Percentiles rank a stretch among this genome's conserved stretches.
Conservation (phyloP, 2,113 vertebrate genomes). For the Tylochromis polylepis region DNA sequence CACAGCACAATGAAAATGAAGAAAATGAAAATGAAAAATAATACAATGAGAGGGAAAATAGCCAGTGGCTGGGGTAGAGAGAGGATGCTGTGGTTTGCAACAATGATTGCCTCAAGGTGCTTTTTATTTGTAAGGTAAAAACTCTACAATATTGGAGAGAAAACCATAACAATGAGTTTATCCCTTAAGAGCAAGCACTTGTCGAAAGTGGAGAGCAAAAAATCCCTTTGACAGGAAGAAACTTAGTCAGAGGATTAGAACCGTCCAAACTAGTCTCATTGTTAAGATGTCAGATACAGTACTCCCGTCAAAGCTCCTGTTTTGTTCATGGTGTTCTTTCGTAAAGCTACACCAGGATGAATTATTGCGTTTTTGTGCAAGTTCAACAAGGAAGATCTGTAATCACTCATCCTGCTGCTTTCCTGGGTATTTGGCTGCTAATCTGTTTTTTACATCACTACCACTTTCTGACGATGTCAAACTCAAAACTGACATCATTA, state of each 20-base stretch:
- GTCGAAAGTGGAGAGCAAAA: neutral
- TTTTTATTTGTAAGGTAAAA: neutral
- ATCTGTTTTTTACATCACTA: neutral
- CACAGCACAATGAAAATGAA: neutral
- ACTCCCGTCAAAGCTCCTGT: rapidly evolving
- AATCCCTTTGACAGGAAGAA: neutral
- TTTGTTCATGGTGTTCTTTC: neutral
- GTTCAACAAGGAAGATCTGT: neutral
- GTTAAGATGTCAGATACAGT: neutral
- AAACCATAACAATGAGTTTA: neutral
- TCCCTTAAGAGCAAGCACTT: neutral
- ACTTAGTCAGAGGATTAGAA: neutral
- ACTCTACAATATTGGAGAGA: neutral
- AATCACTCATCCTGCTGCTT: neutral
- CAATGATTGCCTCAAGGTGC: neutral
- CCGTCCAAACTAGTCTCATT: neutral
- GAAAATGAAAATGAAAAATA: rapidly evolving
- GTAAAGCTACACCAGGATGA: neutral
- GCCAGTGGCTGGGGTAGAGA: neutral
- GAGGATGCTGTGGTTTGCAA: neutral
- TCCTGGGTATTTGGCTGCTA: neutral
- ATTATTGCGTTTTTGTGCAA: neutral
- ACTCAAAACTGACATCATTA: neutral
- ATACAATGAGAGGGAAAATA: neutral
- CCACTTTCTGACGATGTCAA: neutral